A percentile compares a stretch with the other conserved stretches of the same genome.
Conservation (phyloP, 2,113 vertebrate genomes). For the Pionites leucogaster region DNA sequence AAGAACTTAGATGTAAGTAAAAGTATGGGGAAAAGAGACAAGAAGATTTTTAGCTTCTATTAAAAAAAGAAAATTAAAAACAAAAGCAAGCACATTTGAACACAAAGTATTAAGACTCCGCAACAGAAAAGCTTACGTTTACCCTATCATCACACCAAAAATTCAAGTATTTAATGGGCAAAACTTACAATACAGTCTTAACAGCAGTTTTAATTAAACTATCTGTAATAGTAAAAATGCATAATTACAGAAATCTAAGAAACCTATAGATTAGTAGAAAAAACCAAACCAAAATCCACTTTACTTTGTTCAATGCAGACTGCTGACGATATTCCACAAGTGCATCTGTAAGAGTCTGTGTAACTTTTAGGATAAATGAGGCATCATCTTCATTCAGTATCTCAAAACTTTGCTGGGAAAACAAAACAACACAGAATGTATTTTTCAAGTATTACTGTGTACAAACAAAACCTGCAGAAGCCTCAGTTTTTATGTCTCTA, state of each 20-base stretch:
- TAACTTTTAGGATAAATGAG: conserved; percentile 65
- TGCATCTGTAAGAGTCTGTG: conserved; percentile 50
- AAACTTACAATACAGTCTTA: neutral
- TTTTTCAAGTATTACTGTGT: neutral
- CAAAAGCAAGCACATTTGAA: neutral
- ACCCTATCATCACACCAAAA: neutral
- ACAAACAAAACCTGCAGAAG: neutral
- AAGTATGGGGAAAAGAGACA: neutral
- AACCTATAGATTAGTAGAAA: neutral
- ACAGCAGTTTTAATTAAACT: neutral
- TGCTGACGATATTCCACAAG: conserved; percentile 58
- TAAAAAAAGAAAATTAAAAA: neutral
- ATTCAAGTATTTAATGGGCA: neutral
- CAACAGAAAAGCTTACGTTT: neutral
- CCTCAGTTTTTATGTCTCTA: neutral
- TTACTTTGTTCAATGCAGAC: conserved; percentile 40
- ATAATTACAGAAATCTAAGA: neutral
- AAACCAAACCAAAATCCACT: neutral
- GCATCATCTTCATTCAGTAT: conserved; percentile 63
- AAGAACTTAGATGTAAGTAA: neutral
- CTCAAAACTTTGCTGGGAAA: conserved; percentile 57
- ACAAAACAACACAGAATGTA: neutral
- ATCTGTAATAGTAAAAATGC: neutral
- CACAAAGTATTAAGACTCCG: neutral
- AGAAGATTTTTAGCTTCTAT: neutral